These are phyloP conservation scores for Bombus pascuorum DNA, from an alignment of 1,140 invertebrate genomes.

Conservation along the genomic window DNA sequence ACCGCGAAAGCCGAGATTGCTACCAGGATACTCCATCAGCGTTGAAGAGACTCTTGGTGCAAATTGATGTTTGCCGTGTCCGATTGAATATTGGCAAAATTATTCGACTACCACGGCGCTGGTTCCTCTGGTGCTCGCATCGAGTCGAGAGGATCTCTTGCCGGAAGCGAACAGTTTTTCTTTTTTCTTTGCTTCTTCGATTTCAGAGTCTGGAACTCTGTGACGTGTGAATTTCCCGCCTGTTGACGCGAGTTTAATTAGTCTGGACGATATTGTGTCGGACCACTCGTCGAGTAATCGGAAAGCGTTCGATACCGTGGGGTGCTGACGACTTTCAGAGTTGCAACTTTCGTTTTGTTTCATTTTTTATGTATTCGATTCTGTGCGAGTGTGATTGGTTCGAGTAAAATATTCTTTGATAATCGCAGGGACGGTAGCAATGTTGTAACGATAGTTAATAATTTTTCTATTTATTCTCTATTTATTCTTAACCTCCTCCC, in stretches of 20 bases:
- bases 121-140: background rate
- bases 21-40: constrained; percentile 45
- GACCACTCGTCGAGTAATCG: too few relatives aligned
- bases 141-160: background rate
- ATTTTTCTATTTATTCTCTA: too few relatives aligned
- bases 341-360: background rate
- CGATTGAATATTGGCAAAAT: constrained; percentile 49
- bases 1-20: constrained; percentile 47
- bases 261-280: background rate
- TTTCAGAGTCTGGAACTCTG: background rate
- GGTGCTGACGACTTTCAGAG: background rate
- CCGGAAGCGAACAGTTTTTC: background rate
- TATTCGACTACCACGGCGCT: background rate
- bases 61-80: constrained; percentile 38
- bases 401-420: background rate
- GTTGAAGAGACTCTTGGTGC: constrained; percentile 29
- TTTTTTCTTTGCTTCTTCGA: background rate
- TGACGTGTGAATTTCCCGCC: constrained; percentile 8
- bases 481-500: too few relatives aligned
- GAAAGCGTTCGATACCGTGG: too few relatives aligned
- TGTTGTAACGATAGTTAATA: too few relatives aligned
- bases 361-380: background rate
- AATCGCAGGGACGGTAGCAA: too few relatives aligned
- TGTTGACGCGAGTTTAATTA: constrained; percentile 14
- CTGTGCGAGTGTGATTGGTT: too few relatives aligned